Evolutionary conservation across 2,888 invertebrate genomes (phyloP), one percentile per base, ranked within the genome.

Genomic region (Athetis lepigone): DNA sequence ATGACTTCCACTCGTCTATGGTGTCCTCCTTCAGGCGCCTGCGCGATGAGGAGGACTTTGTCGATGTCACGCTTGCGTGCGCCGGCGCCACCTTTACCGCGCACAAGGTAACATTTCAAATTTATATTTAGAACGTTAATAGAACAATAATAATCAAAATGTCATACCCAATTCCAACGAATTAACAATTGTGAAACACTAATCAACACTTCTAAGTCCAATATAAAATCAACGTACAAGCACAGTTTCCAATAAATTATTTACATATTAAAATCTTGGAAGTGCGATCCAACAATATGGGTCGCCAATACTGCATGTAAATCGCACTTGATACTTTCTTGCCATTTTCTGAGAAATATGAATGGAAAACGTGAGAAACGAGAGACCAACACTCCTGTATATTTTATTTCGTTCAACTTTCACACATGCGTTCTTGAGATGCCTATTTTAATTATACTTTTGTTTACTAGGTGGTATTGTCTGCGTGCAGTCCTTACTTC

Each of bases 401-500:
- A 59, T 70, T 59, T 54, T 25, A 57, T 63, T 39, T 42, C 2
- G 21, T 7, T 1, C 9, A 33, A 52, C 49, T 70, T 70, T 70
- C 50, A 64, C 65, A 55, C 36, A 21, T 40, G 54, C 37, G 50
- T 69, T 54, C 13, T 55, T 46, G 37, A 7, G 49, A 57, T 58
- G 43, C 9, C 23, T 43, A 6, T 33, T n/a, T 60, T 43, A 55
- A 43, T 40, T 58, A 13, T 52, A n/a, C 27, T 43, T 2, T 69
- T 54, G 19, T n/a, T 47, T 33, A 55, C 16, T 59, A 94, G 94
- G 94, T 95, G 83, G 98, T 98, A 82, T 96, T 98, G 76, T 98
- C 98, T 77, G 98, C 98, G 72, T 98, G 98, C 96, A 98, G 98
- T 92, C 98, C 98, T 46, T 98, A 98, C 93, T 98, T 98, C 95